These are phyloP conservation scores for Sebastes cheni DNA, from an alignment of 2,797 vertebrate genomes.

Conservation along the genomic window DNA sequence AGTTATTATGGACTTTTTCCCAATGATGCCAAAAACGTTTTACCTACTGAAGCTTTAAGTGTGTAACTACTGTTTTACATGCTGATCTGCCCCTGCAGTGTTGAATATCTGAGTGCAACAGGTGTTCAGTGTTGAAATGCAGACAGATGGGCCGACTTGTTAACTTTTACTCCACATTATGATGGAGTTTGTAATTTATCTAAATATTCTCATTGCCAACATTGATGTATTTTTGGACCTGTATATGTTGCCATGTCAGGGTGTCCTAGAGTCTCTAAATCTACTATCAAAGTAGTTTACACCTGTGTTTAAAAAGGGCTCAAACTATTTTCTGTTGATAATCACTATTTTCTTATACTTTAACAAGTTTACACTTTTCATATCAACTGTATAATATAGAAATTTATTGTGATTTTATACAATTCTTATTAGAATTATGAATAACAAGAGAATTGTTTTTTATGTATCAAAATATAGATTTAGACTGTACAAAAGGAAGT, in stretches of 20 bases:
- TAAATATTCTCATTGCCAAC: neutral
- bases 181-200: neutral
- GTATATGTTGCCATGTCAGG: neutral
- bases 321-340: neutral
- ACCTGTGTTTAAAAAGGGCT: conserved; percentile 5
- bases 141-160: neutral
- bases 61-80: conserved; percentile 18
- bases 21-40: too few species aligned
- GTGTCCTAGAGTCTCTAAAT: neutral
- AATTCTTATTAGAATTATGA: neutral
- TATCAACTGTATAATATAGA: conserved; percentile 15
- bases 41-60: neutral
- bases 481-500: neutral
- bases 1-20: too few species aligned
- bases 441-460: neutral
- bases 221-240: neutral
- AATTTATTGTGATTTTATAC: neutral
- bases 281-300: neutral
- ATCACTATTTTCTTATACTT: conserved; percentile 12
- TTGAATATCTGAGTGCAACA: neutral
- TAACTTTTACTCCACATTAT: conserved; percentile 12
- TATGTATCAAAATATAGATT: neutral
- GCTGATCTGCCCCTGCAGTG: neutral
- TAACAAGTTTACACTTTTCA: conserved; percentile 28
- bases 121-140: neutral